Evolutionary conservation across 2,797 vertebrate species (phyloP).

Genomic region (Coregonus ussuriensis): DNA sequence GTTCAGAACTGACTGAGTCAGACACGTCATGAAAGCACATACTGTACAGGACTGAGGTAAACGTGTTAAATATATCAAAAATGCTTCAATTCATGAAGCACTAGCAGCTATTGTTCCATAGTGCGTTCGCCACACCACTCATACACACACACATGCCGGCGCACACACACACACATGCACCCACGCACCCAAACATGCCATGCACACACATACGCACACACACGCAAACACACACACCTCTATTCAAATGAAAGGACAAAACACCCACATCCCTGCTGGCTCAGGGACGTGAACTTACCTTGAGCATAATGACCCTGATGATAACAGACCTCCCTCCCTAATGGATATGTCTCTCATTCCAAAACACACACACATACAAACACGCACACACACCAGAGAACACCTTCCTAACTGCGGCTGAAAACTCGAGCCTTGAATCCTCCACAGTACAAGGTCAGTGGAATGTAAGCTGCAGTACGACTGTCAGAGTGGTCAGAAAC

Average conservation of each 20-base stretch:
- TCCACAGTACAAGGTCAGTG: constrained; percentile 2
- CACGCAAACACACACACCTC: not conserved
- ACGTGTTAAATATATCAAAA: not conserved
- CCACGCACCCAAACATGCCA: not conserved
- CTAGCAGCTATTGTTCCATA: not conserved
- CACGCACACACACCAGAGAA: constrained; percentile 3
- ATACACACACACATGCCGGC: not conserved
- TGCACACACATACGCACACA: not conserved
- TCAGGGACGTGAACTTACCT: not conserved
- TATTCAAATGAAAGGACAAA: constrained; percentile 8
- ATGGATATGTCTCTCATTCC: constrained; percentile 13
- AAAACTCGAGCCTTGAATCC: constrained; percentile 30
- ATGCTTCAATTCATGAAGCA: not conserved
- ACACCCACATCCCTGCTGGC: constrained; percentile 4
- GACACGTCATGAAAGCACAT: not conserved
- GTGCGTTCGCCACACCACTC: not conserved
- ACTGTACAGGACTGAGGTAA: not conserved
- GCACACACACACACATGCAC: not conserved
- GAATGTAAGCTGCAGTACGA: not conserved
- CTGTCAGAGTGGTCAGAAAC: not conserved
- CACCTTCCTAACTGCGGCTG: not conserved
- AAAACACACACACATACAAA: too few relatives aligned
- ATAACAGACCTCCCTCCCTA: not conserved
- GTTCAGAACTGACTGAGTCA: not conserved
- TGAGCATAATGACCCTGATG: constrained; percentile 27